Conservation (phyloP, 92 coral and sea anemone species). For the Nematostella vectensis region DNA sequence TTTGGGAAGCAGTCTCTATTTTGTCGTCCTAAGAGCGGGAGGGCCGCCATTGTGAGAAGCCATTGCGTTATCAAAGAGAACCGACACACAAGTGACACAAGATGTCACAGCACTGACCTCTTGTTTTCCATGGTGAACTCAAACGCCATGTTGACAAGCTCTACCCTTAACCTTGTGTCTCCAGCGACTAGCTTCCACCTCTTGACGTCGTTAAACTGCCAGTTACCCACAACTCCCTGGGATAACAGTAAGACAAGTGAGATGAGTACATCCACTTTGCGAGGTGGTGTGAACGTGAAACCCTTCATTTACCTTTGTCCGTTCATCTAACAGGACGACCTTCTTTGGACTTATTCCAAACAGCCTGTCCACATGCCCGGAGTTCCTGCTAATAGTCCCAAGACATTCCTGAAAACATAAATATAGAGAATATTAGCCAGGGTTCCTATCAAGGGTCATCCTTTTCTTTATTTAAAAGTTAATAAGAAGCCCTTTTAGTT, state of each 20-base stretch:
- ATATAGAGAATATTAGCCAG: background rate
- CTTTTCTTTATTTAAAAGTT: background rate
- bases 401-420: conserved; percentile 38
- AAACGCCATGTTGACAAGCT: conserved; percentile 36
- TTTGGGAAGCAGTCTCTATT: too few species aligned
- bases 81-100: too few species aligned
- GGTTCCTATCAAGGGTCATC: background rate
- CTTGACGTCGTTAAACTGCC: conserved; percentile 76
- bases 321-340: conserved; percentile 73
- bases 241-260: background rate
- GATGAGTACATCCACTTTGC: background rate
- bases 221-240: conserved; percentile 51
- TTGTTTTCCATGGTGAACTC: conserved; percentile 70
- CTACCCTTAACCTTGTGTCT: conserved; percentile 51
- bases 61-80: too few species aligned
- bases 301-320: conserved; percentile 47
- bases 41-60: too few species aligned
- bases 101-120: conserved; percentile 24
- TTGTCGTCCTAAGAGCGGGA: too few species aligned
- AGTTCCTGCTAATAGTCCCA: conserved; percentile 41
- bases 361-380: conserved; percentile 45
- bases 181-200: conserved; percentile 56
- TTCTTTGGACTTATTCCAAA: conserved; percentile 80
- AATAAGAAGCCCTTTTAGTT: background rate
- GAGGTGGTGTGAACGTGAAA: background rate